phyloP scores from a whole-genome alignment of 2,888 invertebrate genomes.

The Pseudeuparius sepicola region DNA sequence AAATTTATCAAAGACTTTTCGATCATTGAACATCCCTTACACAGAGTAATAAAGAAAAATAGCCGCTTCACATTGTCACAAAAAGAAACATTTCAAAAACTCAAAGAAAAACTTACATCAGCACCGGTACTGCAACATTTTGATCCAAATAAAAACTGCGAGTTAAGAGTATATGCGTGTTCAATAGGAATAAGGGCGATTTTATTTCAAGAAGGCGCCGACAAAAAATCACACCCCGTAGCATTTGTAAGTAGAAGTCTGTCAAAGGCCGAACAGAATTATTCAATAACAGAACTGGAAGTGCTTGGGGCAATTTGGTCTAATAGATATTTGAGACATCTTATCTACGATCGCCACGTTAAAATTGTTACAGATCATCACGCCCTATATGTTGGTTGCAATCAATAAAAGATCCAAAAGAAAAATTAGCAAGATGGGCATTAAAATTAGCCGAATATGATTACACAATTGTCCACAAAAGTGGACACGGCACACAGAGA shows the following conservation, averaged over 20 bases:
- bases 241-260: conserved; percentile 21
- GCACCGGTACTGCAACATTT: conserved; percentile 2
- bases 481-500: conserved; percentile 15
- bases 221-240: conserved; percentile 19
- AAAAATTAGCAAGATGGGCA: too few species aligned
- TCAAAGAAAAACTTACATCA: neutral
- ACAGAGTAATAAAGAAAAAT: conserved; percentile 16
- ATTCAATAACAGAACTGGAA: conserved; percentile 17
- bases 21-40: conserved; percentile 17
- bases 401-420: too few species aligned
- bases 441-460: too few species aligned
- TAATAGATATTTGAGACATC: conserved; percentile 17
- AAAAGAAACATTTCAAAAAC: neutral
- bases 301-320: conserved; percentile 17
- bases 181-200: conserved; percentile 18
- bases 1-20: conserved; percentile 21
- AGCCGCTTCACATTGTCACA: conserved; percentile 13
- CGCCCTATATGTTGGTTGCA: conserved; percentile 15
- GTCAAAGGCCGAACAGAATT: conserved; percentile 22
- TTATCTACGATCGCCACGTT: conserved; percentile 17
- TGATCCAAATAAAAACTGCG: conserved; percentile 17
- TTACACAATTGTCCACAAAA: too few species aligned
- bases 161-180: conserved; percentile 19
- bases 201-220: conserved; percentile 18
- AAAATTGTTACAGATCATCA: conserved; percentile 18